Conservation (phyloP, 2,888 invertebrate species). For the Lissocephala sabroskyi region DNA sequence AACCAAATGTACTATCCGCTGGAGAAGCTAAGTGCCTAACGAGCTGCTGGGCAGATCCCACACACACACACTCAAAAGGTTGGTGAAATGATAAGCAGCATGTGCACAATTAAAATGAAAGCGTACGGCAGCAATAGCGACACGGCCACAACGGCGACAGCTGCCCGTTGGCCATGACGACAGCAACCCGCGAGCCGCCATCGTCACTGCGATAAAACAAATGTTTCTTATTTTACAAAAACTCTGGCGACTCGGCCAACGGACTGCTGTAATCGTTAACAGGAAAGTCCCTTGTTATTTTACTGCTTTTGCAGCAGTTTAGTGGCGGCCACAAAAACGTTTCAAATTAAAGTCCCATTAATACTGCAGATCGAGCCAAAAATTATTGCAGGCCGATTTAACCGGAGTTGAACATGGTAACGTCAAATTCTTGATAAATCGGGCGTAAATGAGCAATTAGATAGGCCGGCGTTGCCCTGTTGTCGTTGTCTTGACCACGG, state of each 20-base stretch:
- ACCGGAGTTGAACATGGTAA: too few relatives aligned
- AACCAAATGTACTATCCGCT: too few relatives aligned
- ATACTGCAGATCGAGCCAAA: conserved; percentile 32
- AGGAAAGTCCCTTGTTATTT: background rate
- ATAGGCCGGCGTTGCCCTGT: background rate
- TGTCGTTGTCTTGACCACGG: too few relatives aligned
- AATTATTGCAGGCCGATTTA: conserved; percentile 24
- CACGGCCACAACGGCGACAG: conserved; percentile 24
- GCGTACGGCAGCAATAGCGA: conserved; percentile 43
- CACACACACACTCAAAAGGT: conserved; percentile 13
- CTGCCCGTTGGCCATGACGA: conserved; percentile 11
- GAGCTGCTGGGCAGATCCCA: too few relatives aligned
- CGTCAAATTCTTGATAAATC: background rate
- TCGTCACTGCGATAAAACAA: conserved; percentile 56
- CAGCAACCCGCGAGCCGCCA: conserved; percentile 18
- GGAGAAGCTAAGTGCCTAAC: too few relatives aligned
- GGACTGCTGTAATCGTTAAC: conserved; percentile 18
- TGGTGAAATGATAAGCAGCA: conserved; percentile 65
- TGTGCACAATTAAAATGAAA: conserved; percentile 65
- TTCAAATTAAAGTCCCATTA: conserved; percentile 54
- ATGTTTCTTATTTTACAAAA: conserved; percentile 60
- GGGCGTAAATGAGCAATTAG: conserved; percentile 59
- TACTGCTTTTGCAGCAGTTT: background rate
- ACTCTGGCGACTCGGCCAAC: conserved; percentile 52
- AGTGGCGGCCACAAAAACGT: conserved; percentile 25